Evolutionary conservation across 2,888 invertebrate genomes (phyloP).

Genomic region (Aromia moschata): DNA sequence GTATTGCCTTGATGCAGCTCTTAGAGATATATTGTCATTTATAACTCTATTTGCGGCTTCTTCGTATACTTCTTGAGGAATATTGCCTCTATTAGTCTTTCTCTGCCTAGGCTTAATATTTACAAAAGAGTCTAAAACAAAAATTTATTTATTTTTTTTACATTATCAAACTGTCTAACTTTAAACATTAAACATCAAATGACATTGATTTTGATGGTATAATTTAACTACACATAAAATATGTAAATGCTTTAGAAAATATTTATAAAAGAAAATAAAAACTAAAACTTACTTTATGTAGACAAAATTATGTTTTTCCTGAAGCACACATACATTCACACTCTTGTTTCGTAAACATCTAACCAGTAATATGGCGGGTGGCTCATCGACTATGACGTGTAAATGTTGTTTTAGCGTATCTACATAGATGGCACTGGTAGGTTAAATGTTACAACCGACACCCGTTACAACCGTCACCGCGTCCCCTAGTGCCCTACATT

Average conservation of each 20-base stretch:
- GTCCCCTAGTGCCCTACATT: neutral
- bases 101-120: conserved; percentile 9
- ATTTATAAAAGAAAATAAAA: neutral
- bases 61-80: conserved; percentile 25
- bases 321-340: neutral
- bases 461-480: neutral
- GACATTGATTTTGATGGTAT: neutral
- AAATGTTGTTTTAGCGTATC: neutral
- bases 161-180: conserved; percentile 2
- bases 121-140: neutral
- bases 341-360: neutral
- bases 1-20: too few relatives aligned
- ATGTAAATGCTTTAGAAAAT: neutral
- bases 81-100: conserved; percentile 26
- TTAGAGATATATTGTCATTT: too few relatives aligned
- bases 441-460: conserved; percentile 1
- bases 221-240: conserved; percentile 1
- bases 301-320: neutral
- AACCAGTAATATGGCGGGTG: neutral
- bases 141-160: too few relatives aligned
- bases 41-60: conserved; percentile 27
- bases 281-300: neutral
- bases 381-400: neutral
- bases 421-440: neutral
- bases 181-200: neutral